Conservation (phyloP, 2,888 invertebrate genomes). For the Druceiella hillmani region DNA sequence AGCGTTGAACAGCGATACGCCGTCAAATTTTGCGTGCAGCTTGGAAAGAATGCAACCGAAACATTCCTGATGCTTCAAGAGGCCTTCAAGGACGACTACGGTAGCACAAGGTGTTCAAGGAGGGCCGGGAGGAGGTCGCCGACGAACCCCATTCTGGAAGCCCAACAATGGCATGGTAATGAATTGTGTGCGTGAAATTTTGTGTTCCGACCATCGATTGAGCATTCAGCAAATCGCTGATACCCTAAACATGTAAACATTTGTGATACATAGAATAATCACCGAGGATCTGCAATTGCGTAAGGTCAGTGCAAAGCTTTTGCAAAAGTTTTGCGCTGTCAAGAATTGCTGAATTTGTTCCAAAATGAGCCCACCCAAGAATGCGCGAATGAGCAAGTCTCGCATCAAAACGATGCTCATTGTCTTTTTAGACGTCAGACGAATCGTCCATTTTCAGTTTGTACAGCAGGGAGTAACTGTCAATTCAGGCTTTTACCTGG, state of each 20-base stretch:
- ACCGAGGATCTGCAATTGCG: background rate
- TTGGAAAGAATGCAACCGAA: constrained; percentile 9
- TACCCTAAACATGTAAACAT: background rate
- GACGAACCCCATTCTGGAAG: background rate
- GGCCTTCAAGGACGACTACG: background rate
- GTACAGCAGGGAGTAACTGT: constrained; percentile 20
- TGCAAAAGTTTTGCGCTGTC: background rate
- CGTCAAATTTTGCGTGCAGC: constrained; percentile 11
- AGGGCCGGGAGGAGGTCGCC: constrained; percentile 1
- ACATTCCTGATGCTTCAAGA: constrained; percentile 3
- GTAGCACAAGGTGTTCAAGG: background rate
- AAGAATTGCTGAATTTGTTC: background rate
- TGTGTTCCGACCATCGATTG: background rate
- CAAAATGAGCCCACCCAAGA: constrained; percentile 8
- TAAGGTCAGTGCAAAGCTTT: background rate
- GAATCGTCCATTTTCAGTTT: constrained; percentile 21
- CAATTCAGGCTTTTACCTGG: constrained; percentile 18
- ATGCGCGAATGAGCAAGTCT: constrained; percentile 18
- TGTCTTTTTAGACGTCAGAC: constrained; percentile 16
- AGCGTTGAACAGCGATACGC: constrained; percentile 9
- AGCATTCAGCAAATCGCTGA: background rate
- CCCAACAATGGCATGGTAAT: background rate
- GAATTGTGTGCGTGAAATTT: background rate
- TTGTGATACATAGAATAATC: background rate
- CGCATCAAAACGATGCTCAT: constrained; percentile 19